A percentile compares a stretch with the other conserved stretches of the same genome.
phyloP scores from a whole-genome alignment of 1,140 invertebrate species.

The Achroia grisella region DNA sequence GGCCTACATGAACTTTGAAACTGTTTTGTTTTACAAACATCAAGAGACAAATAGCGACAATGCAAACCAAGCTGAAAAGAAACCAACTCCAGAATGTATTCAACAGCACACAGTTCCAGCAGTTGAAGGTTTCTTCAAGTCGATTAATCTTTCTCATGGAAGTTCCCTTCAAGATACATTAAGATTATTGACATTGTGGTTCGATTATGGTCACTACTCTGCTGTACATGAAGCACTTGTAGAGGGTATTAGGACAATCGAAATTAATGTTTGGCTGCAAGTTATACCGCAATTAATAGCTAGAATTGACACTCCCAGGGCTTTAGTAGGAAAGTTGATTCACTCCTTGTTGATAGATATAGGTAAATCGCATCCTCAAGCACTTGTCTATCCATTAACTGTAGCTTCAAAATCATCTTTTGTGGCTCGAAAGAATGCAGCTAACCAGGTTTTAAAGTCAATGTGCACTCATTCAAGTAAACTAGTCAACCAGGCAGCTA shows the following conservation, averaged over 20 bases:
- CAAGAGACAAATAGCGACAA: slow-evolving; percentile 51
- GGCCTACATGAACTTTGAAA: slow-evolving; percentile 98
- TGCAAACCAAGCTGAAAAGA: slow-evolving; percentile 27
- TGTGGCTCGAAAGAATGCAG: slow-evolving; percentile 88
- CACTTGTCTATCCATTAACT: slow-evolving; percentile 97
- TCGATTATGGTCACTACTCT: slow-evolving; percentile 94
- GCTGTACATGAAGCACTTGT: slow-evolving; percentile 95
- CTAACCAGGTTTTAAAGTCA: slow-evolving; percentile 95
- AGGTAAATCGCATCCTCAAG: slow-evolving; percentile 92
- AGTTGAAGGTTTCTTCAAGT: slow-evolving; percentile 96
- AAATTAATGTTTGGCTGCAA: slow-evolving; percentile 99
- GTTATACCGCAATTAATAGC: slow-evolving; percentile 99
- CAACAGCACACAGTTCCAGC: slow-evolving; percentile 92
- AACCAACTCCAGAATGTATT: slow-evolving; percentile 73
- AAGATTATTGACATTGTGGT: slow-evolving; percentile 93
- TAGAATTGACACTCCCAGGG: slow-evolving; percentile 94
- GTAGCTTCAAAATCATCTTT: slow-evolving; percentile 97
- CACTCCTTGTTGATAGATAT: slow-evolving; percentile 96
- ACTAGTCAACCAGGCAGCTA: slow-evolving; percentile 94
- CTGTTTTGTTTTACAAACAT: slow-evolving; percentile 93
- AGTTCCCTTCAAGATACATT: slow-evolving; percentile 99
- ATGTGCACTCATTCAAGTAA: slow-evolving; percentile 96
- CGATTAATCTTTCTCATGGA: slow-evolving; percentile 93
- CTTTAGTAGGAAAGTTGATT: slow-evolving; percentile 91
- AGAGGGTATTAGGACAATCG: slow-evolving; percentile 93